Evolutionary conservation across 2,888 invertebrate genomes (phyloP), one percentile per base, ranked within the genome.

Genomic region (Agrochola circellaris): DNA sequence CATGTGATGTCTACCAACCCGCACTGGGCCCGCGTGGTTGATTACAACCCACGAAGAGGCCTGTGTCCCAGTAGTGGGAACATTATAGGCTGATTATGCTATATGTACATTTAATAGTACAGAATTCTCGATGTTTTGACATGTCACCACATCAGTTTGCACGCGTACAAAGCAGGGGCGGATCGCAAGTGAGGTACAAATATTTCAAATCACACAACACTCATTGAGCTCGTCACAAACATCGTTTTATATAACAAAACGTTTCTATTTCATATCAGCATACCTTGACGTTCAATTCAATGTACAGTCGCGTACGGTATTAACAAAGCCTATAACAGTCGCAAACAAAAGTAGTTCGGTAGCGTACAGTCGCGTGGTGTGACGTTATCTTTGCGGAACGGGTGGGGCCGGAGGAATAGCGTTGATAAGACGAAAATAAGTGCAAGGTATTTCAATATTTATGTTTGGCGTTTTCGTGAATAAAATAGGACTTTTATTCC

Each of bases 301-400:
- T 76, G 84, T 83, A 84, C 71, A 73, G 51, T 83, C 76, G 76
- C 60, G 73, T 45, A 77, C 76, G 65, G 65, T 75, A 73, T 67
- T 70, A 75, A 80, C 84, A 82, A 78, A 79, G 81, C 78, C 62
- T 64, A 61, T 67, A 82, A 84, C 87, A 84, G 74, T 87, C 85
- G 87, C 86, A 65, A 67, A 87, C 89, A 89, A 88, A 91, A 90
- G 89, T 90, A 83, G 83, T 85, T 83, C 76, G 82, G 80, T 83
- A 13, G 66, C 73, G 78, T 74, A 76, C 70, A 65, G 72, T 65
- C 72, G 75, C 34, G 79, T 77, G 67, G 80, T 70, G 83, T 88
- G 91, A 89, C 90, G 88, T 89, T 91, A 90, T 90, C 91, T 82
- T 77, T 79, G 62, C 76, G 60, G 78, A 68, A 45, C 48, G 66